phyloP scores from a whole-genome alignment of 35 echinoderm and acorn worm genomes.

The Apostichopus japonicus region DNA sequence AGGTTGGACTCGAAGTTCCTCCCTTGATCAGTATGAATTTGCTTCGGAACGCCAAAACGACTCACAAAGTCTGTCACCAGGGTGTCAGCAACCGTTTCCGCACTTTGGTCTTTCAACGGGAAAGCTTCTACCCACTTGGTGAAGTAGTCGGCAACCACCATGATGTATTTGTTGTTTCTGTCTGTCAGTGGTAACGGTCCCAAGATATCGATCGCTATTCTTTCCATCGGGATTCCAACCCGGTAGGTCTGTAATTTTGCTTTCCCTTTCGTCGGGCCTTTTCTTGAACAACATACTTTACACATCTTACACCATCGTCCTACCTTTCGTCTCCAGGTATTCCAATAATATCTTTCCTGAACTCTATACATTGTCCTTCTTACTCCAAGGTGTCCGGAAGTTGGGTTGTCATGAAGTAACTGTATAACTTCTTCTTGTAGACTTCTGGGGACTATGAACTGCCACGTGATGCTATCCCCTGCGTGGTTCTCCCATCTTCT shows the following conservation, averaged over 20 bases:
- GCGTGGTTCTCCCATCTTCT: slow-evolving; percentile 53
- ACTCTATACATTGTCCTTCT: slow-evolving; percentile 50
- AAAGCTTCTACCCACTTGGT: slow-evolving; percentile 53
- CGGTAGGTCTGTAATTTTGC: background rate
- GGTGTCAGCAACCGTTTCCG: slow-evolving; percentile 53
- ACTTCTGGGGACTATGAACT: slow-evolving; percentile 40
- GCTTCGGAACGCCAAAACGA: slow-evolving; percentile 12
- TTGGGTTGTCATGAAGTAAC: slow-evolving; percentile 25
- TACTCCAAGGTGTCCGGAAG: slow-evolving; percentile 39
- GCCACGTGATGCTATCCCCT: slow-evolving; percentile 40
- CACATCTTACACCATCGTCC: slow-evolving; percentile 2
- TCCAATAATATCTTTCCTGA: slow-evolving; percentile 37
- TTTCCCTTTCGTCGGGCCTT: background rate
- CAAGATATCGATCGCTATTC: slow-evolving; percentile 63
- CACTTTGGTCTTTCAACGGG: slow-evolving; percentile 52
- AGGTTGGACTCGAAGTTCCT: slow-evolving; percentile 55
- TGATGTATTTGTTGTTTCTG: slow-evolving; percentile 40
- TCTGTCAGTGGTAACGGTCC: slow-evolving; percentile 24
- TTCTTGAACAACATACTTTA: slow-evolving; percentile 16
- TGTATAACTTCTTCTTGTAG: slow-evolving; percentile 5
- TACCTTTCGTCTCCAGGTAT: slow-evolving; percentile 14
- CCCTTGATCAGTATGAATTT: slow-evolving; percentile 63
- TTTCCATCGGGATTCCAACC: slow-evolving; percentile 60
- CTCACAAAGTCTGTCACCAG: slow-evolving; percentile 44
- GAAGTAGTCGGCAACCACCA: slow-evolving; percentile 61